Percentiles rank a stretch among this genome's conserved stretches.
phyloP scores from a whole-genome alignment of 2,113 vertebrate genomes.

The Macaca nemestrina region DNA sequence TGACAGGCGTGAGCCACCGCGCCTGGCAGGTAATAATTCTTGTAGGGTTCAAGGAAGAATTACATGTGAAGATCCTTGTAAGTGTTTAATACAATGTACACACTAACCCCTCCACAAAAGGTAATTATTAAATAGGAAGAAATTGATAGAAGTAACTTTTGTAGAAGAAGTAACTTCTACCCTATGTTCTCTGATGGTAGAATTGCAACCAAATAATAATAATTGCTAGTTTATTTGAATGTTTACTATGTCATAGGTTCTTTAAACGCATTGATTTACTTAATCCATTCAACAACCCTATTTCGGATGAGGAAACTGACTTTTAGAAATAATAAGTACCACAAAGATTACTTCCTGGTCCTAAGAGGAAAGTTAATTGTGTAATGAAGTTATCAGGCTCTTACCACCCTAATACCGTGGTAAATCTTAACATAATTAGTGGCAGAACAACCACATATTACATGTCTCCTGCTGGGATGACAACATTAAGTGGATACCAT shows the following conservation, averaged over 20 bases:
- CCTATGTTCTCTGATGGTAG: not conserved
- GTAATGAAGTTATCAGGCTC: not conserved
- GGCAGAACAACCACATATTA: not conserved
- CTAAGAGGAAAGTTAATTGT: not conserved
- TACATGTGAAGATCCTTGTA: not conserved
- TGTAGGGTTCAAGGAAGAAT: not conserved
- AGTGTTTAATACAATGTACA: not conserved
- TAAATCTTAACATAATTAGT: not conserved
- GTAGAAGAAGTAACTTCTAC: not conserved
- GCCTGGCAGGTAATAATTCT: not conserved
- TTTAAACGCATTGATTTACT: not conserved
- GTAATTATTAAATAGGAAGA: not conserved
- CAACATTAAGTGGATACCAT: not conserved
- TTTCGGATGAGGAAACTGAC: conserved; percentile 16
- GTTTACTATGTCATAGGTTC: not conserved
- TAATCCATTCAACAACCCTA: not conserved
- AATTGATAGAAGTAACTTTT: not conserved
- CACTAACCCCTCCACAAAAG: not conserved
- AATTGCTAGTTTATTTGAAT: not conserved
- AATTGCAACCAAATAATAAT: not conserved
- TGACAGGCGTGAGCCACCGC: too few relatives aligned
- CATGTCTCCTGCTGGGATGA: not conserved
- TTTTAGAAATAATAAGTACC: not conserved
- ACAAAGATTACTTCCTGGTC: not conserved
- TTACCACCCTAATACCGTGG: not conserved